A percentile compares a stretch with the other conserved stretches of the same genome.
Evolutionary conservation across 2,888 invertebrate genomes (phyloP).

Genomic region (Ophion obscuratus): DNA sequence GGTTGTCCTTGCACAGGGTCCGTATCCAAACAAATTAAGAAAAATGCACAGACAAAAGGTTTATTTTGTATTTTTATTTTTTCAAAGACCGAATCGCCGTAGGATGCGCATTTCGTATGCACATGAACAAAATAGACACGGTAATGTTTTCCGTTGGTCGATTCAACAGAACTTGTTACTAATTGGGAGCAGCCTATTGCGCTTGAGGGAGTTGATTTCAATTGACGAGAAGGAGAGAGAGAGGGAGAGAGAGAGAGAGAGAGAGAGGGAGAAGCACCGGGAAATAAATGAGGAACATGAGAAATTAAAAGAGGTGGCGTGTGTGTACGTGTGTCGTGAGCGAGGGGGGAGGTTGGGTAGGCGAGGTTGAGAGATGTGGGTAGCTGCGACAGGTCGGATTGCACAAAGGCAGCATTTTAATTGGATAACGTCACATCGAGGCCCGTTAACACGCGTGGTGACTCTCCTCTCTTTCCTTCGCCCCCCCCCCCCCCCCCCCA

Average conservation of each 20-base stretch:
- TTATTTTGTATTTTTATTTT: not conserved
- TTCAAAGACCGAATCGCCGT: not conserved
- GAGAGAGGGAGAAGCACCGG: not conserved
- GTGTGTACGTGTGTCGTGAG: conserved; percentile 20
- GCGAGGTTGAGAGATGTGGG: conserved; percentile 36
- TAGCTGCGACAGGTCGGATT: conserved; percentile 69
- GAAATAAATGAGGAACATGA: conserved; percentile 50
- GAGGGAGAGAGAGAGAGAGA: conserved; percentile 2
- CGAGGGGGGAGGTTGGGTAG: conserved; percentile 6
- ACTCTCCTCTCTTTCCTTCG: conserved; percentile 75
- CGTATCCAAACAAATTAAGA: conserved; percentile 7
- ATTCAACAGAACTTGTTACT: conserved; percentile 69
- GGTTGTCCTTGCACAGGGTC: conserved; percentile 52
- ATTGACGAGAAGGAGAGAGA: conserved; percentile 68
- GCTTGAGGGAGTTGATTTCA: conserved; percentile 75
- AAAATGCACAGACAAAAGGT: conserved; percentile 18
- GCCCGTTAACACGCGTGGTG: conserved; percentile 78
- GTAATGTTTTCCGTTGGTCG: conserved; percentile 57
- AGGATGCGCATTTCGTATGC: not conserved
- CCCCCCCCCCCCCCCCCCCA: conserved; percentile 59
- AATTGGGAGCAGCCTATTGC: conserved; percentile 72
- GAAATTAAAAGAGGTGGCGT: conserved; percentile 48
- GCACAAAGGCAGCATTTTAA: conserved; percentile 79
- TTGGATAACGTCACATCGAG: conserved; percentile 82
- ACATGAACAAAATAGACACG: conserved; percentile 13